Base-by-base conservation (phyloP, 2,797 vertebrate species). In the Lutjanus campechanus region DNA sequence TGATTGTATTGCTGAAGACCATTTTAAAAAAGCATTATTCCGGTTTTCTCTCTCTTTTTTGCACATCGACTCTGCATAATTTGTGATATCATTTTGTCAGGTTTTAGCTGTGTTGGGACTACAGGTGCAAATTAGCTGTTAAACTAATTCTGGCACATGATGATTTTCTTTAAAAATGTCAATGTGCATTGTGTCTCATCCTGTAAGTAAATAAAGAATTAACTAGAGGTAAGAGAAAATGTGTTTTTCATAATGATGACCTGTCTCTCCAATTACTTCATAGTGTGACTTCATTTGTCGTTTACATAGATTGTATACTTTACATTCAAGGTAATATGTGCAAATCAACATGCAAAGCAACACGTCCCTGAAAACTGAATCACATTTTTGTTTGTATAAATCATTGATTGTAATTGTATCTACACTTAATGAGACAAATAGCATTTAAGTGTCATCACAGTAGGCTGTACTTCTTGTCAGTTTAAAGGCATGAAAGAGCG, bases 401-500 rank as follows among this genome's bases (percentile, higher is more conserved):
- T 50, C 29, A 43, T 15, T 40, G 11, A 65, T 51, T 63, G 40
- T 54, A 17, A 69, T 46, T 58, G n/a, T 58, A 19, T 61, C 20
- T 15, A 16, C 11, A 15, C 19, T 54, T 66, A 77, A 72, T n/a
- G 55, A 58, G 41, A 44, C 20, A 56, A 81, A 79, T 41, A 13
- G n/a, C 44, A 56, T 71, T 72, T 8, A 64, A 78, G 61, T 79
- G 53, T 67, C n/a, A 83, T 4, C 66, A 6, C 79, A 66, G 69
- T 11, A 8, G 40, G n/a, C 75, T 87, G 70, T 19, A 15, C 64
- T 76, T 65, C 80, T 54, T 66, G 63, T 71, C 73, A 43, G 51
- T 56, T 83, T 68, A 73, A 85, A 80, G 75, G 82, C 75, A 77
- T 78, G 72, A 91, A 89, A 81, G 83, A 76, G 43, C 44, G 47